A percentile compares a stretch with the other conserved stretches of the same genome.
Evolutionary conservation across 1,140 invertebrate genomes (phyloP).

Genomic region (Elymnias hypermnestra): DNA sequence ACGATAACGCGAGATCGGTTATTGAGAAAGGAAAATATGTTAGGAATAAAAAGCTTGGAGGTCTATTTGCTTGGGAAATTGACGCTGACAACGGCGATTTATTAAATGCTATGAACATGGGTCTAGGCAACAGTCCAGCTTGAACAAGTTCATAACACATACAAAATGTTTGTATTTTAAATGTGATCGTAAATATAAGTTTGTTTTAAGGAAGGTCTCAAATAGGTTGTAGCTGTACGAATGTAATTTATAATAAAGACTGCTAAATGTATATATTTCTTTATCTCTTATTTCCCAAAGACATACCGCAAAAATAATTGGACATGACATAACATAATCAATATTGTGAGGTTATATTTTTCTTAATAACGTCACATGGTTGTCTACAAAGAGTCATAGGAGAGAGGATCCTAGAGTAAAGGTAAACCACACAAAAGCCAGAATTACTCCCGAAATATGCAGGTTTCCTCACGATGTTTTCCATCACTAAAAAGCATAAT

Average conservation of each 20-base stretch:
- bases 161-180: conserved; percentile 8
- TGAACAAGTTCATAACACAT: conserved; percentile 5
- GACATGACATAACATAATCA: too few species aligned
- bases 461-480: too few species aligned
- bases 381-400: too few species aligned
- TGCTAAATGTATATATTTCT: conserved; percentile 22
- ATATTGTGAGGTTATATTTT: too few species aligned
- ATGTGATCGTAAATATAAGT: conserved; percentile 48
- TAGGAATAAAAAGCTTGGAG: conserved; percentile 61
- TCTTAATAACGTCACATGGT: too few species aligned
- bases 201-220: conserved; percentile 39
- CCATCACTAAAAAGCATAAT: too few species aligned
- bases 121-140: conserved; percentile 56
- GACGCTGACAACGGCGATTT: conserved; percentile 66
- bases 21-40: conserved; percentile 68
- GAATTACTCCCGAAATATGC: too few species aligned
- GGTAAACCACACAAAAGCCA: too few species aligned
- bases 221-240: conserved; percentile 29
- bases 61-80: conserved; percentile 66
- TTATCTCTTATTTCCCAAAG: conserved; percentile 14
- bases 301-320: too few species aligned
- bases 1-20: conserved; percentile 59
- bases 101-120: conserved; percentile 67
- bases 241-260: conserved; percentile 34
- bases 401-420: too few species aligned